phyloP scores from a whole-genome alignment of 2,797 vertebrate genomes.

The Lateolabrax maculatus region DNA sequence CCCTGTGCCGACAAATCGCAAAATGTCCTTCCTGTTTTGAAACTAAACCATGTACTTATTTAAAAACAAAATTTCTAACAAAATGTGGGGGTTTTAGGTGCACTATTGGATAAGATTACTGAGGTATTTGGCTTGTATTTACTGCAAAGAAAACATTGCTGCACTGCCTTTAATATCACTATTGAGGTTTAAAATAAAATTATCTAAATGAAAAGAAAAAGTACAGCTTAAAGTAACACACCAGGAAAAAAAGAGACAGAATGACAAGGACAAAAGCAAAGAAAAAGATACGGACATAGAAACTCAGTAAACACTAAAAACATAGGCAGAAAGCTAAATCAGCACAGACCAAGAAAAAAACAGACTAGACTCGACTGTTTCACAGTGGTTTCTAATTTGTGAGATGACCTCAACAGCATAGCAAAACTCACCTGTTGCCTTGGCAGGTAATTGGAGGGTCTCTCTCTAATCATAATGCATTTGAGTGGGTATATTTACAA shows the following conservation, averaged over 20 bases:
- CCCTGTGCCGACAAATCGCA: background rate
- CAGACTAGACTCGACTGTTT: slow-evolving; percentile 55
- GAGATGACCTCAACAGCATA: slow-evolving; percentile 51
- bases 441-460: slow-evolving; percentile 72
- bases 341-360: slow-evolving; percentile 39
- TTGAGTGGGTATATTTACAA: slow-evolving; percentile 72
- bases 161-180: background rate
- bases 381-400: slow-evolving; percentile 28
- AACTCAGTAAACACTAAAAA: background rate
- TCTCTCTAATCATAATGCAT: slow-evolving; percentile 75
- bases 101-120: background rate
- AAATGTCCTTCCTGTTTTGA: slow-evolving; percentile 43
- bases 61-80: background rate
- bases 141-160: background rate
- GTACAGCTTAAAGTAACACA: background rate
- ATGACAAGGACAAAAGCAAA: background rate
- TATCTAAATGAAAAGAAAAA: background rate
- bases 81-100: background rate
- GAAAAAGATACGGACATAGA: background rate
- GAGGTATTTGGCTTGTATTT: background rate
- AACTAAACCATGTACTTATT: background rate
- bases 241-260: background rate
- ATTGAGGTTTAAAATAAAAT: background rate
- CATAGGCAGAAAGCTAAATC: slow-evolving; percentile 8
- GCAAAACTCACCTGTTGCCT: slow-evolving; percentile 67